Evolutionary conservation across 2,888 invertebrate species (phyloP).

Genomic region (Sepiola atlantica): DNA sequence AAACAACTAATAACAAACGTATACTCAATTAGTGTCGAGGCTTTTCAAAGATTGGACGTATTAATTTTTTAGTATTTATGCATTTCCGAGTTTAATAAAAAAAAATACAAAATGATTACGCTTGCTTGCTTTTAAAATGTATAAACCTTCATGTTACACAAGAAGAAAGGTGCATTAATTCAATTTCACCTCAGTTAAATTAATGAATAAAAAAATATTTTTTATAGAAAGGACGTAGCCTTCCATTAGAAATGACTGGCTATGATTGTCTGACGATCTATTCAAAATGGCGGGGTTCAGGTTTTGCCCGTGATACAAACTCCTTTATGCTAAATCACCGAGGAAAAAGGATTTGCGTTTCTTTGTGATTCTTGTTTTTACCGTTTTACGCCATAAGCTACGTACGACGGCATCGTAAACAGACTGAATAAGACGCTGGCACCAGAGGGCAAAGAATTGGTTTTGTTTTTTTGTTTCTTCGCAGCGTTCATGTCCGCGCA

Average conservation of each 20-base stretch:
- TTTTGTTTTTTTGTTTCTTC: not conserved
- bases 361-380: not conserved
- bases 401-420: not conserved
- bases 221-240: not conserved
- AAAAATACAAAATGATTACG: not conserved
- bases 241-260: not conserved
- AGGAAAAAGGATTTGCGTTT: not conserved
- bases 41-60: too few relatives aligned
- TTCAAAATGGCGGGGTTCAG: not conserved
- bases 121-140: not conserved
- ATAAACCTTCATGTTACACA: not conserved
- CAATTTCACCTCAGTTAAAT: constrained; percentile 11
- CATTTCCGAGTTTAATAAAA: not conserved
- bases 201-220: not conserved
- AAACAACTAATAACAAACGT: not conserved
- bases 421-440: not conserved
- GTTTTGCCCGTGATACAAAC: not conserved
- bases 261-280: not conserved
- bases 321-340: not conserved
- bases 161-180: not conserved
- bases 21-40: not conserved
- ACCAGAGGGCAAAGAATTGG: not conserved
- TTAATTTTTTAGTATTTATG: too few relatives aligned
- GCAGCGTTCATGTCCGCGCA: not conserved
- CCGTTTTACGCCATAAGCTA: not conserved